Percentiles rank a stretch among this genome's conserved stretches.
These are phyloP conservation scores for Drosophila lacertosa DNA, from an alignment of 1,140 invertebrate genomes.

Conservation along the genomic window DNA sequence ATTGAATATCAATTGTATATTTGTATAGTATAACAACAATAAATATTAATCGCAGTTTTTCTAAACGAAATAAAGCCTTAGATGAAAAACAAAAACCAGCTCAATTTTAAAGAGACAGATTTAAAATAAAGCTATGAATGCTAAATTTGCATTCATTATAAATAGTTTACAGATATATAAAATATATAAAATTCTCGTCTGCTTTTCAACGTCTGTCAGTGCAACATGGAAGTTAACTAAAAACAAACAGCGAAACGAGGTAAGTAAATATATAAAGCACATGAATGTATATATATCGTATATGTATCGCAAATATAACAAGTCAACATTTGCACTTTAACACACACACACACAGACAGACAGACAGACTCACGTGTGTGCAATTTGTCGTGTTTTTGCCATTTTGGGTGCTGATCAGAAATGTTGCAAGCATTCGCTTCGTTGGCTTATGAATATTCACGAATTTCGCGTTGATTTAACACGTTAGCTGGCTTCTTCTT, in stretches of 20 bases:
- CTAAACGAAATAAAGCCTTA: too few relatives aligned
- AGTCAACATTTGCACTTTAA: conserved; percentile 7
- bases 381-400: conserved; percentile 7
- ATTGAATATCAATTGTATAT: too few relatives aligned
- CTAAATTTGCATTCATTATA: not conserved
- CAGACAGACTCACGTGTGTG: not conserved
- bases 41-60: too few relatives aligned
- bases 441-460: conserved; percentile 47
- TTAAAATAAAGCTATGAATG: not conserved
- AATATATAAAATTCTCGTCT: not conserved
- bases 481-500: not conserved
- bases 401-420: conserved; percentile 20
- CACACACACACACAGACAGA: not conserved
- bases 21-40: too few relatives aligned
- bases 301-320: not conserved
- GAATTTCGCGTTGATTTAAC: conserved; percentile 1
- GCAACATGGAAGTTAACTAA: not conserved
- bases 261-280: not conserved
- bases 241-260: not conserved
- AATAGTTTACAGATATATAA: not conserved
- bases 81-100: too few relatives aligned
- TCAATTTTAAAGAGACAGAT: too few relatives aligned
- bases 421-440: not conserved
- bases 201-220: not conserved
- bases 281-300: not conserved